These are phyloP conservation scores for Mirza zaza DNA, from an alignment of 2,113 vertebrate genomes.

Conservation along the genomic window DNA sequence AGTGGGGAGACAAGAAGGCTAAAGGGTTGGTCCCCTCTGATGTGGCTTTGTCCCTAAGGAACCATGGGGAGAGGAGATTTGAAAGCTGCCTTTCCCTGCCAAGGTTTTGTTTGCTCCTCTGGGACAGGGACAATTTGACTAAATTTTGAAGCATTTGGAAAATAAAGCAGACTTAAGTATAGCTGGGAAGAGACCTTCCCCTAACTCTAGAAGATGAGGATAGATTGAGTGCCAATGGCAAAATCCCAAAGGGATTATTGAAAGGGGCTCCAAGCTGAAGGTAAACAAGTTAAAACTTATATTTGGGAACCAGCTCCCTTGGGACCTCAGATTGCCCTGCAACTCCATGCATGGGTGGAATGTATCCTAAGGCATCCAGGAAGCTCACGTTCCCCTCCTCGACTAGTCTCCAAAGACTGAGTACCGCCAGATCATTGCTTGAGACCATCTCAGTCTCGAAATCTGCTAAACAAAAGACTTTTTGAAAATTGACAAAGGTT, in stretches of 20 bases:
- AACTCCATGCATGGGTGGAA: conserved; percentile 39
- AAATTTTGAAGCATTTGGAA: conserved; percentile 63
- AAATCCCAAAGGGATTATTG: conserved; percentile 28
- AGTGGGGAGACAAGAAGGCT: conserved; percentile 26
- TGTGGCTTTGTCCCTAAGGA: conserved; percentile 63
- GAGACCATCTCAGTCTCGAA: conserved; percentile 6
- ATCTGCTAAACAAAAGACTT: conserved; percentile 23
- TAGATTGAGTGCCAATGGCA: conserved; percentile 40
- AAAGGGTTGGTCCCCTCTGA: conserved; percentile 27
- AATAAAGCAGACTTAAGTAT: conserved; percentile 54
- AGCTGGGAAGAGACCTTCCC: conserved; percentile 58
- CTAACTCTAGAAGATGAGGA: conserved; percentile 49
- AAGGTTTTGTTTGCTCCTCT: conserved; percentile 64
- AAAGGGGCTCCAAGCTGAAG: conserved; percentile 61
- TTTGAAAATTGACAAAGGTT: neutral
- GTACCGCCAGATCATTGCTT: neutral
- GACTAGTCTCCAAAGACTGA: neutral
- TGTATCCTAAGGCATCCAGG: conserved; percentile 20
- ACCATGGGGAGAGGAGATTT: conserved; percentile 38
- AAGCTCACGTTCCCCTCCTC: neutral
- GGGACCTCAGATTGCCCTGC: conserved; percentile 44
- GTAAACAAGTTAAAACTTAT: conserved; percentile 75
- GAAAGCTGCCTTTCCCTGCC: conserved; percentile 53
- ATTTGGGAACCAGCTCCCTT: conserved; percentile 68
- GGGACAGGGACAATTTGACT: conserved; percentile 60